Conservation (phyloP, 1,140 invertebrate genomes). For the Euborellia annulipes region DNA sequence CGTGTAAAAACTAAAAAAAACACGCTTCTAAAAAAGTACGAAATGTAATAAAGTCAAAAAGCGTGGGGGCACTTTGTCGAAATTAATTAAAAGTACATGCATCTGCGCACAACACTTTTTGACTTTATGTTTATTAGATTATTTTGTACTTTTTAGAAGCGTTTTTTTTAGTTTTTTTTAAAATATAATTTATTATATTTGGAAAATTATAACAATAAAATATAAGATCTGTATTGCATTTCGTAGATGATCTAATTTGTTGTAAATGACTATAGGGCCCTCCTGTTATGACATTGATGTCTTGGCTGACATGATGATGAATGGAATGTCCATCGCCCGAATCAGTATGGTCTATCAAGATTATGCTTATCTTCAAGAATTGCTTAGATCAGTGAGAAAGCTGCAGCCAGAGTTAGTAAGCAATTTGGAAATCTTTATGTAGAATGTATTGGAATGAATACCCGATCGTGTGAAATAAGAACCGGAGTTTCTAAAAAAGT, state of each 20-base stretch:
- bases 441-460: no score
- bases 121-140: no score
- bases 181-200: slow-evolving; percentile 5
- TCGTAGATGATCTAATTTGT: slow-evolving; percentile 1
- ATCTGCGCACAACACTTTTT: no score
- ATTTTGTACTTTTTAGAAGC: no score
- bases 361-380: not conserved
- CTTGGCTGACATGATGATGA: not conserved
- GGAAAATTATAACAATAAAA: not conserved
- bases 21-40: slow-evolving; percentile 1
- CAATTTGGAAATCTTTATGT: not conserved
- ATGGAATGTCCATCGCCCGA: not conserved
- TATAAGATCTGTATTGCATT: not conserved
- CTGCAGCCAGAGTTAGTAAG: not conserved
- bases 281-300: slow-evolving; percentile 2
- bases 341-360: not conserved
- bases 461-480: no score
- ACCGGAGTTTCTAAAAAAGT: no score
- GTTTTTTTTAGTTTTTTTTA: not conserved
- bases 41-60: slow-evolving; percentile 5
- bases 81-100: no score
- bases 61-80: no score
- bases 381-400: not conserved
- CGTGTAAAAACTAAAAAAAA: slow-evolving; percentile 1
- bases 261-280: slow-evolving; percentile 2